phyloP scores from a whole-genome alignment of 2,113 vertebrate genomes.

The Mus spicilegus region DNA sequence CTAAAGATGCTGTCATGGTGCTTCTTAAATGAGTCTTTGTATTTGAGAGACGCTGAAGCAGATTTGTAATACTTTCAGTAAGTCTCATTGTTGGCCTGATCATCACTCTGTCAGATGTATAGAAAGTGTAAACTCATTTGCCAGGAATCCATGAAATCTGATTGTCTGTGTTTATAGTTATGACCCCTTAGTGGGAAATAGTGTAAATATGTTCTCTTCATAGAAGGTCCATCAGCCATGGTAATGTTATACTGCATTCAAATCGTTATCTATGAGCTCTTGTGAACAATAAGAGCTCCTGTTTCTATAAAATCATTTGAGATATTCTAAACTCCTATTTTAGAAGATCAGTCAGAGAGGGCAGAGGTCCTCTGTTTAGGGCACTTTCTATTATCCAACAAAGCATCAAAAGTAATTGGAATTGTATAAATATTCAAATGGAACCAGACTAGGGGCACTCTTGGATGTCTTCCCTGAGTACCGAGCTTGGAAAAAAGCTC shows the following conservation, averaged over 20 bases:
- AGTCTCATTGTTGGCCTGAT: not conserved
- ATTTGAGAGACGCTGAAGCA: not conserved
- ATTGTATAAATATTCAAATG: conserved; percentile 38
- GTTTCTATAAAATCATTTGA: not conserved
- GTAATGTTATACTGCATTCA: not conserved
- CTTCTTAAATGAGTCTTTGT: not conserved
- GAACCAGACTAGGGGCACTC: not conserved
- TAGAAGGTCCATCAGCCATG: not conserved
- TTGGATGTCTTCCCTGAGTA: not conserved
- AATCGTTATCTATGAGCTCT: not conserved
- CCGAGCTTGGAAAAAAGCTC: not conserved
- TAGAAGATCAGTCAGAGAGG: not conserved
- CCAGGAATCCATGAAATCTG: not conserved
- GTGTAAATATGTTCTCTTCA: not conserved
- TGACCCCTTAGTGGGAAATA: not conserved
- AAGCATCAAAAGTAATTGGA: not conserved
- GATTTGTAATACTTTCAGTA: not conserved
- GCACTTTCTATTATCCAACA: not conserved
- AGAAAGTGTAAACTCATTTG: not conserved
- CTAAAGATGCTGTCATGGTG: not conserved
- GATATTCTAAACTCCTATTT: not conserved
- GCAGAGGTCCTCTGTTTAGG: not conserved
- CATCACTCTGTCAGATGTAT: not conserved
- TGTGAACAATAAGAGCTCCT: not conserved
- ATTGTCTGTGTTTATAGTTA: conserved; percentile 9